phyloP scores from a whole-genome alignment of 2,888 invertebrate genomes.

The Proisotoma minuta region DNA sequence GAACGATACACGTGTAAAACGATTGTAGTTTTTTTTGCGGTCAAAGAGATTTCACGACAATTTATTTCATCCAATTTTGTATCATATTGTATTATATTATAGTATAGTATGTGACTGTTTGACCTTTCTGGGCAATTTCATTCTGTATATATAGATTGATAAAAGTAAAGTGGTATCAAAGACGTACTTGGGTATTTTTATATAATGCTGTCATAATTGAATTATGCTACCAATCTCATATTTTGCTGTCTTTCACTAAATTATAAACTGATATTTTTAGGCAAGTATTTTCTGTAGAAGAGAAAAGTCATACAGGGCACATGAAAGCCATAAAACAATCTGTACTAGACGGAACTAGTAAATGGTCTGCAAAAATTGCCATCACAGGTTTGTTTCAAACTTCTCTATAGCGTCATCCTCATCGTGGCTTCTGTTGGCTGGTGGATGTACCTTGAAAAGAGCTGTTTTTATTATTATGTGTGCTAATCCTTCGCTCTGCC shows the following conservation, averaged over 20 bases:
- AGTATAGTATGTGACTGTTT: no score
- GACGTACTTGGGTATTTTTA: no score
- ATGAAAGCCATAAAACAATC: conserved; percentile 98
- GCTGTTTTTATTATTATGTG: conserved; percentile 3
- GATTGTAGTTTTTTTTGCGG: no score
- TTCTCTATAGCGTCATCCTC: conserved; percentile 12
- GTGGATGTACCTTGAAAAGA: conserved; percentile 3
- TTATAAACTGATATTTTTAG: conserved; percentile 56
- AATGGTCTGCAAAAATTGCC: conserved; percentile 99
- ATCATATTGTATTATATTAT: no score
- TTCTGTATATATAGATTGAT: no score
- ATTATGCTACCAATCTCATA: background rate
- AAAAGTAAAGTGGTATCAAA: no score
- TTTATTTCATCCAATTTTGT: no score
- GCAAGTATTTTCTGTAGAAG: conserved; percentile 93
- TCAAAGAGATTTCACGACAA: no score
- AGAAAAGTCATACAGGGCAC: conserved; percentile 87
- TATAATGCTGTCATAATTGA: no score
- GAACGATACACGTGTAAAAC: no score
- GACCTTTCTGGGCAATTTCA: no score
- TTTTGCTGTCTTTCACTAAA: background rate
- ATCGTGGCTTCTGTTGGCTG: conserved; percentile 11
- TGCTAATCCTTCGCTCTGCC: background rate
- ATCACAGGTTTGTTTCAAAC: conserved; percentile 92
- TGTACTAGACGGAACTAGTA: conserved; percentile 97